Percentiles rank a stretch among this genome's conserved stretches.
These are phyloP conservation scores for Sericinus montela DNA, from an alignment of 2,888 invertebrate species.

Conservation along the genomic window DNA sequence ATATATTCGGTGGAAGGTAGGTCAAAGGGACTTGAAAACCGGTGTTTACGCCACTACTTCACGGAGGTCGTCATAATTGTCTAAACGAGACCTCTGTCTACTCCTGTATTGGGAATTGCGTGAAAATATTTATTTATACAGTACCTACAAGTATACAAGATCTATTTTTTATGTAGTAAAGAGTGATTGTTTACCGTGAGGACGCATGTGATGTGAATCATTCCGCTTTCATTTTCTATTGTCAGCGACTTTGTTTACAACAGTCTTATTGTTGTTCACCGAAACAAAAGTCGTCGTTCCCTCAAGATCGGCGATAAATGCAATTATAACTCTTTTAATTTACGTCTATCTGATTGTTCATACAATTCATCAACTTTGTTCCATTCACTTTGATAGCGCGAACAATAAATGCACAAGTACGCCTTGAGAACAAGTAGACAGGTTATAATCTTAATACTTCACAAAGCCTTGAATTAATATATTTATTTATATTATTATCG, in stretches of 20 bases:
- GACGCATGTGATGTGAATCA: slow-evolving; percentile 39
- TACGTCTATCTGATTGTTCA: slow-evolving; percentile 41
- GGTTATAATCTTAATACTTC: not conserved
- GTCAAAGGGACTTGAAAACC: too few species aligned
- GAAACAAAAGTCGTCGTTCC: slow-evolving; percentile 47
- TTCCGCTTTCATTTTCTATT: slow-evolving; percentile 40
- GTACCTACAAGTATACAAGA: too few species aligned
- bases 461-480: too few species aligned
- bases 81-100: too few species aligned
- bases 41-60: too few species aligned
- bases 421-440: not conserved
- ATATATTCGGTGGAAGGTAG: too few species aligned
- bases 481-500: too few species aligned
- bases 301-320: slow-evolving; percentile 45
- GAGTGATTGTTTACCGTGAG: not conserved
- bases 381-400: slow-evolving; percentile 9
- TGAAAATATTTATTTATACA: too few species aligned
- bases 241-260: slow-evolving; percentile 39
- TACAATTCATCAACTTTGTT: slow-evolving; percentile 19
- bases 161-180: too few species aligned
- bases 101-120: too few species aligned
- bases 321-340: slow-evolving; percentile 44
- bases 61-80: too few species aligned
- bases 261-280: slow-evolving; percentile 39
- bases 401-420: slow-evolving; percentile 12